phyloP scores from a whole-genome alignment of 2,113 vertebrate species.

The Prunella fulvescens region DNA sequence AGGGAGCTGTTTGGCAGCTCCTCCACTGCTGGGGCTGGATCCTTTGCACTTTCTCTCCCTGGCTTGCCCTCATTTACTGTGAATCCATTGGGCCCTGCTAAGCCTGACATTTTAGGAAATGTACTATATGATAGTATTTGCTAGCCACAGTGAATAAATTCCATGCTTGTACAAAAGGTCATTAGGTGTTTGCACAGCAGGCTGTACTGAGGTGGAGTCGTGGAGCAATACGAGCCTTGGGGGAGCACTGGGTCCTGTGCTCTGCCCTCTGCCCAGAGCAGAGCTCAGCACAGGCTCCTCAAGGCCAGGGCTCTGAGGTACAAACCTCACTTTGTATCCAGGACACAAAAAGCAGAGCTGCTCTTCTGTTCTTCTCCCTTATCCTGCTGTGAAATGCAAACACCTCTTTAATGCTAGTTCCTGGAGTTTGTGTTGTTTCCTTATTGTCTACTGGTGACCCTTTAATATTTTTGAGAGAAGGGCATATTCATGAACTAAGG shows the following conservation, averaged over 20 bases:
- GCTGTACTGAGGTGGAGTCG: background rate
- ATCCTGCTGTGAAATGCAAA: background rate
- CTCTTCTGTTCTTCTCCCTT: background rate
- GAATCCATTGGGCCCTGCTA: background rate
- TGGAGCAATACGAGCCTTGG: fast-evolving
- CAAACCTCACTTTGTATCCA: fast-evolving
- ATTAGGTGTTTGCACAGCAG: background rate
- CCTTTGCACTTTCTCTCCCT: background rate
- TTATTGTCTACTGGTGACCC: background rate
- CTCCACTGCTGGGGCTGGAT: background rate
- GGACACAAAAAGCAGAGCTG: background rate
- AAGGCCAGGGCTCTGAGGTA: background rate
- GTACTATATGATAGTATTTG: background rate
- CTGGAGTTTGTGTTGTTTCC: background rate
- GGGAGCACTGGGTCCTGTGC: background rate
- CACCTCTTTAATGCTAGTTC: background rate
- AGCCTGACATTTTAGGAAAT: background rate
- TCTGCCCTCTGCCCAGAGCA: background rate
- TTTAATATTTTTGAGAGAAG: background rate
- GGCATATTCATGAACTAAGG: background rate
- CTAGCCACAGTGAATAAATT: background rate
- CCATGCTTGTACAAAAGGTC: background rate
- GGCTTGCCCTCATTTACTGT: background rate
- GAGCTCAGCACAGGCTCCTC: background rate
- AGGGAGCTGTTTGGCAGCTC: background rate